Evolutionary conservation across 2,888 invertebrate genomes (phyloP).

Genomic region (Arctia plantaginis): DNA sequence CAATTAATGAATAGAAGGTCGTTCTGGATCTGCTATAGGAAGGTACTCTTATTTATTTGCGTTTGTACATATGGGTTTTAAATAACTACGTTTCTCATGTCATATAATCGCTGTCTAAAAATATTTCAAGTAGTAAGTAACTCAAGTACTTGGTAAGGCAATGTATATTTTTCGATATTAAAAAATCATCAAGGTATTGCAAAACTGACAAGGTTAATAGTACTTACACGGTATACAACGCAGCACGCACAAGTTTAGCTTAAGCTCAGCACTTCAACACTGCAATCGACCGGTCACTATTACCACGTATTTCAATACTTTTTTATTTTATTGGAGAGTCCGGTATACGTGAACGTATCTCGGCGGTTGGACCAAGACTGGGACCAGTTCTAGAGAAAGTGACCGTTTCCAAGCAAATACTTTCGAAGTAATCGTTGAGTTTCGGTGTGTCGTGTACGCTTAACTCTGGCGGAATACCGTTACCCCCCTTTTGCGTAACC

Average conservation of each 20-base stretch:
- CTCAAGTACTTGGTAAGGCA: conserved; percentile 21
- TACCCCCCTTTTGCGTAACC: conserved; percentile 76
- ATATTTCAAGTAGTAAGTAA: conserved; percentile 7
- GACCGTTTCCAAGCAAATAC: conserved; percentile 74
- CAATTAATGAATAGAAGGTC: conserved; percentile 3
- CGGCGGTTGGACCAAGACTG: conserved; percentile 61
- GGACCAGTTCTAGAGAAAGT: conserved; percentile 82
- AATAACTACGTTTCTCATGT: background rate
- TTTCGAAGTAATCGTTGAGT: conserved; percentile 76
- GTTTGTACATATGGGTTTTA: background rate
- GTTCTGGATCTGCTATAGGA: background rate
- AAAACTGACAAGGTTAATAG: conserved; percentile 54
- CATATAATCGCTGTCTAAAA: conserved; percentile 7
- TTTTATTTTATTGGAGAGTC: conserved; percentile 42
- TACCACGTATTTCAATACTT: conserved; percentile 55
- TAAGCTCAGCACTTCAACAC: conserved; percentile 47
- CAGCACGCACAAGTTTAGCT: conserved; percentile 53
- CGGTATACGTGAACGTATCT: conserved; percentile 51
- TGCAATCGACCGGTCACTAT: conserved; percentile 48
- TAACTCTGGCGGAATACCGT: conserved; percentile 68
- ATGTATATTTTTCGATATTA: conserved; percentile 32
- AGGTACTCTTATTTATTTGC: background rate
- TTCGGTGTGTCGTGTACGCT: conserved; percentile 60
- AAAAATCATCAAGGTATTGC: conserved; percentile 48
- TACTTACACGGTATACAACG: conserved; percentile 48